Evolutionary conservation across 92 coral and sea anemone genomes (phyloP).

Genomic region (Parazoanthus atlanticus): DNA sequence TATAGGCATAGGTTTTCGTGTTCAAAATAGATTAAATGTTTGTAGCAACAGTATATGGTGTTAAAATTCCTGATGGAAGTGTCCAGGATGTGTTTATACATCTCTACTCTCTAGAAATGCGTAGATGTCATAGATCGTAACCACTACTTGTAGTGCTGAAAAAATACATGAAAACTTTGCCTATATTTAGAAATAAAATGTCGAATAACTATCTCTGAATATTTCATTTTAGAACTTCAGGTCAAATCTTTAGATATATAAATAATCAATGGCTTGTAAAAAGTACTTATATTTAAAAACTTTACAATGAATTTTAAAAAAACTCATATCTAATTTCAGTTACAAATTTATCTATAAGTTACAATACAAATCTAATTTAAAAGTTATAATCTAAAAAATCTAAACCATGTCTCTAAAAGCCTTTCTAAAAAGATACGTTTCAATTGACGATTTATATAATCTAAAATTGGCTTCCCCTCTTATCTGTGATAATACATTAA

Average conservation of each 20-base stretch:
- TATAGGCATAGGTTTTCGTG: neutral
- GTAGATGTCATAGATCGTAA: neutral
- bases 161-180: neutral
- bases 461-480: too few species aligned
- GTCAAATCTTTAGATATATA: neutral
- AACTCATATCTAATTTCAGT: too few species aligned
- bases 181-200: constrained; percentile 1
- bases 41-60: neutral
- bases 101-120: neutral
- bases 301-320: too few species aligned
- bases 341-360: too few species aligned
- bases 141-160: neutral
- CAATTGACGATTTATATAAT: too few species aligned
- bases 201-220: neutral
- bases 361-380: too few species aligned
- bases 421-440: too few species aligned
- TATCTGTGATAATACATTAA: too few species aligned
- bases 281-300: neutral
- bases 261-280: neutral
- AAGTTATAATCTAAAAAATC: too few species aligned
- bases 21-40: neutral
- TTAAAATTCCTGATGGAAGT: neutral
- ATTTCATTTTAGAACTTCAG: neutral
- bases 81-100: neutral
- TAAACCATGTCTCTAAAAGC: too few species aligned